Conservation (phyloP, 2,113 vertebrate genomes). For the Python bivittatus region DNA sequence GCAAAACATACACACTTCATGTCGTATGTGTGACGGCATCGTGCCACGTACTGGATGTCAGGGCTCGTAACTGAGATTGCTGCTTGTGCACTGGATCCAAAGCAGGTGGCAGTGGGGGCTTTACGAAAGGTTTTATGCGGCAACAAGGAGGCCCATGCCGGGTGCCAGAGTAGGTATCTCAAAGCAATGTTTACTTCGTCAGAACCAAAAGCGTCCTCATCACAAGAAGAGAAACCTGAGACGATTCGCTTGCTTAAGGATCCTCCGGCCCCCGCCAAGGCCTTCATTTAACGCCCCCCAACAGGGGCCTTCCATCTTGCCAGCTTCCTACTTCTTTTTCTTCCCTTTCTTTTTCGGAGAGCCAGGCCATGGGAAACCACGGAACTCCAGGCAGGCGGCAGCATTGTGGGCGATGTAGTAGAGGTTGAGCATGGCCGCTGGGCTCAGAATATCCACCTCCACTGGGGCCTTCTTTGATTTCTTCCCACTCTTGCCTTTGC, state of each 20-base stretch:
- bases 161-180: not conserved
- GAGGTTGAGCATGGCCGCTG: slow-evolving; percentile 82
- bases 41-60: fast-evolving
- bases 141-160: not conserved
- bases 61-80: not conserved
- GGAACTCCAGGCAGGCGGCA: slow-evolving; percentile 75
- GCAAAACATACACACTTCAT: not conserved
- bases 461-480: slow-evolving; percentile 56
- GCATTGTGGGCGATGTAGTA: slow-evolving; percentile 88
- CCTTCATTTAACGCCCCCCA: fast-evolving
- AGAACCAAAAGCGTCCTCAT: slow-evolving; percentile 10
- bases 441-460: slow-evolving; percentile 78
- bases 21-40: fast-evolving
- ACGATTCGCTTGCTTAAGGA: fast-evolving
- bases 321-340: slow-evolving; percentile 40
- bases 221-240: not conserved
- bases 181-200: slow-evolving; percentile 18
- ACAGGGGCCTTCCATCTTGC: slow-evolving; percentile 20
- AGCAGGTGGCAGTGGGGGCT: fast-evolving
- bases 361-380: slow-evolving; percentile 81
- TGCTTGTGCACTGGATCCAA: not conserved
- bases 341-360: slow-evolving; percentile 71
- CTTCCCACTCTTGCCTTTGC: slow-evolving; percentile 49
- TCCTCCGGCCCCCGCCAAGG: not conserved
- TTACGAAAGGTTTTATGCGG: not conserved